These are phyloP conservation scores for Adoxophyes honmai DNA, from an alignment of 1,140 invertebrate species.

Conservation along the genomic window DNA sequence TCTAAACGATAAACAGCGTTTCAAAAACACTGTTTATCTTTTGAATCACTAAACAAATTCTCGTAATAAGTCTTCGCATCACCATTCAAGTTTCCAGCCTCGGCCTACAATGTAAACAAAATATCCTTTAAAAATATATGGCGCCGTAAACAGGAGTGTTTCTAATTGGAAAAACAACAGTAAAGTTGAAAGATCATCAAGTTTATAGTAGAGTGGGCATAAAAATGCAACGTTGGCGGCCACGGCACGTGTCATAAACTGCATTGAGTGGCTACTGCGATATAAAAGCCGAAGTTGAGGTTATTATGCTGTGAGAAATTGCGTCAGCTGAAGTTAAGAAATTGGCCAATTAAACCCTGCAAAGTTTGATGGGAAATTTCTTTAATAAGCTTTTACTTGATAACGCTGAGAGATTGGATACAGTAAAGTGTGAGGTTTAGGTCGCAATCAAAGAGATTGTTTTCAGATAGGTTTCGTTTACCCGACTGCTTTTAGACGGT, in stretches of 20 bases:
- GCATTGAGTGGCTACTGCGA: slow-evolving; percentile 16
- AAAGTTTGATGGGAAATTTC: neutral
- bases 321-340: neutral
- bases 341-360: slow-evolving; percentile 1
- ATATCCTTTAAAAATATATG: slow-evolving; percentile 22
- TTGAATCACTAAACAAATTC: neutral
- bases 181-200: slow-evolving; percentile 33
- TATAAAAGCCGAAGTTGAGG: slow-evolving; percentile 23
- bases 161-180: slow-evolving; percentile 29
- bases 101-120: slow-evolving; percentile 5
- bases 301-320: slow-evolving; percentile 16
- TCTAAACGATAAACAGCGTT: too few relatives aligned
- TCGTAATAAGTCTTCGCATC: neutral
- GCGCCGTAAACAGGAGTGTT: slow-evolving; percentile 15
- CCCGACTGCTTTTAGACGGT: too few relatives aligned
- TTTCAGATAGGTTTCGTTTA: too few relatives aligned
- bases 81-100: neutral
- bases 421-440: neutral
- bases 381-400: neutral
- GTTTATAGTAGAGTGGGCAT: slow-evolving; percentile 25
- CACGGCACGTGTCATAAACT: slow-evolving; percentile 16
- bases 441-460: too few relatives aligned
- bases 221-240: slow-evolving; percentile 19
- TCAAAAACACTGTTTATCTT: too few relatives aligned
- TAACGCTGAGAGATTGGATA: neutral